Evolutionary conservation across 2,113 vertebrate species (phyloP), one percentile per base, ranked within the genome.

Genomic region (Centropus bengalensis): DNA sequence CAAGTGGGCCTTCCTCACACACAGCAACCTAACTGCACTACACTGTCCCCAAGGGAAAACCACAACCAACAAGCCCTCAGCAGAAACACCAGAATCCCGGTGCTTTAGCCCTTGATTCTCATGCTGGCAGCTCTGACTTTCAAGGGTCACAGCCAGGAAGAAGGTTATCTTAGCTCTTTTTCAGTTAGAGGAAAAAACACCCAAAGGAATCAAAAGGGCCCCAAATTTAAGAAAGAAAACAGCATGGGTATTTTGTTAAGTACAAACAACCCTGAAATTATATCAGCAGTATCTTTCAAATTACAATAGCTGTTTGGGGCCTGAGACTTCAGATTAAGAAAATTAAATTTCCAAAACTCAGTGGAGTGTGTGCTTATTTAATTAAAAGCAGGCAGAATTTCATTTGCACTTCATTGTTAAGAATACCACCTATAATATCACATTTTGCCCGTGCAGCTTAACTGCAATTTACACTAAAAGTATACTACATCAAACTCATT

Each of bases 331-430:
- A 93, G 88, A 94, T 93, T 83, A 96, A 83, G 75, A 86, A 76
- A 96, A 95, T 88, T 96, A 95, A 74, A 95, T 91, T 96, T 95
- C 71, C 71, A 93, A 89, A 97, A 91, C 68, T 83, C 94, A 95
- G 87, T 93, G 79, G 54, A 95, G 82, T 94, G 91, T 92, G 85
- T 63, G 44, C 79, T 96, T 91, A 91, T 93, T 97, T 96, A 96
- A 97, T 96, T 96, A 97, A 96, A 93, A 96, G 24, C 38, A 74
- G 82, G 45, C 8, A 94, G 68, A 94, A 88, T 94, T 96, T 93
- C 88, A 96, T 95, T 96, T 96, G 79, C 89, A 93, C 71, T 89
- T 89, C 93, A 86, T 83, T 95, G 87, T 96, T 95, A 93, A 68
- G 71, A 83, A 91, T 90, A 78, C 30, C 76, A 91, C 89, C 91